phyloP scores from a whole-genome alignment of 2,113 vertebrate genomes.

The Coracopsis vasa region DNA sequence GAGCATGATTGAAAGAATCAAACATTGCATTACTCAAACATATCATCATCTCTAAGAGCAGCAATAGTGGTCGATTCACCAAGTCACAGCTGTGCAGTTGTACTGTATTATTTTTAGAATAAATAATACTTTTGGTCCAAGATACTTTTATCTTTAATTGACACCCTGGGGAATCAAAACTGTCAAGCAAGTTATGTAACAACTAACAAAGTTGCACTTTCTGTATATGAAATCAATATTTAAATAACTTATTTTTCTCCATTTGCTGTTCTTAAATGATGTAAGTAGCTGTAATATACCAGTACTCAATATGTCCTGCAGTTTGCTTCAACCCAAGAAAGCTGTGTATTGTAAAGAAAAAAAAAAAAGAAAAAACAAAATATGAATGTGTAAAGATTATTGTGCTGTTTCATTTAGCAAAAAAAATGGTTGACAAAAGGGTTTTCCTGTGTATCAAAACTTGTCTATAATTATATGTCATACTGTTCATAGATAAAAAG shows the following conservation, averaged over 20 bases:
- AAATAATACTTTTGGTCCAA: constrained; percentile 67
- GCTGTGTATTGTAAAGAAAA: constrained; percentile 90
- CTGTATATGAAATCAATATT: constrained; percentile 99
- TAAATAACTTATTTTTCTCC: constrained; percentile 99
- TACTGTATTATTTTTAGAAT: constrained; percentile 70
- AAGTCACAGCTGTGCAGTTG: constrained; percentile 67
- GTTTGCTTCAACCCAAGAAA: constrained; percentile 87
- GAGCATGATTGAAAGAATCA: neutral
- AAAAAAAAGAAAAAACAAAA: constrained; percentile 49
- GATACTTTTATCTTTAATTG: constrained; percentile 72
- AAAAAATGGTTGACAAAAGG: constrained; percentile 89
- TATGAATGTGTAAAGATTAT: constrained; percentile 91
- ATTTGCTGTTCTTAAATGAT: constrained; percentile 90
- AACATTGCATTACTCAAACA: neutral
- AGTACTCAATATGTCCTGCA: constrained; percentile 89
- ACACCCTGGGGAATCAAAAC: constrained; percentile 66
- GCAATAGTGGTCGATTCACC: constrained; percentile 71
- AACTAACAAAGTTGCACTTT: constrained; percentile 96
- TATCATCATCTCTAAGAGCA: constrained; percentile 55
- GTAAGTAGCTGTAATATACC: constrained; percentile 99
- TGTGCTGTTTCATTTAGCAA: constrained; percentile 91
- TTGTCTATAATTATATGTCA: constrained; percentile 95
- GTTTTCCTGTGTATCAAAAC: constrained; percentile 93
- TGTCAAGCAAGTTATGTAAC: constrained; percentile 87
- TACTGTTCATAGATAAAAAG: constrained; percentile 82